Percentiles rank a stretch among this genome's conserved stretches.
Evolutionary conservation across 2,888 invertebrate species (phyloP).

Genomic region (Hoplodrina ambigua): DNA sequence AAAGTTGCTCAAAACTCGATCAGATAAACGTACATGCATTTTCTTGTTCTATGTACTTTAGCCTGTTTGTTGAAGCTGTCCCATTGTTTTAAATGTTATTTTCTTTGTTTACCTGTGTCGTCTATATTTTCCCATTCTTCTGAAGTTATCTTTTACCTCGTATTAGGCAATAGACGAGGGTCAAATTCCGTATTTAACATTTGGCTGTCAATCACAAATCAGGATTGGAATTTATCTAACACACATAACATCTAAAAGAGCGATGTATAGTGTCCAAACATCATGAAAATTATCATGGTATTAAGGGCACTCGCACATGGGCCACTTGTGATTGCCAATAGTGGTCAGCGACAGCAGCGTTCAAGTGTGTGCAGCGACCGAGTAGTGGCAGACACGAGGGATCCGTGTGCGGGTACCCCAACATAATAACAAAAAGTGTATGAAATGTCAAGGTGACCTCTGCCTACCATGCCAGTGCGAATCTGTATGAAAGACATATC

Average conservation of each 20-base stretch:
- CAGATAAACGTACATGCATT: neutral
- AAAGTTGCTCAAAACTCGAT: neutral
- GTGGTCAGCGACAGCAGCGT: neutral
- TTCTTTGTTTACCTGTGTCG: neutral
- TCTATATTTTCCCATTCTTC: too few species aligned
- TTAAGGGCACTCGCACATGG: slow-evolving; percentile 2
- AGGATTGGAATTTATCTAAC: neutral
- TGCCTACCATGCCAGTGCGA: slow-evolving; percentile 33
- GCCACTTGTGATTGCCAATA: neutral
- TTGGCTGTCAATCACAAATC: neutral
- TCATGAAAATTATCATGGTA: neutral
- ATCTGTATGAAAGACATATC: slow-evolving; percentile 14
- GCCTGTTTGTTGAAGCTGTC: neutral
- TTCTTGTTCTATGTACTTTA: neutral
- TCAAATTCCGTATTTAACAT: neutral
- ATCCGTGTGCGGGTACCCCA: neutral
- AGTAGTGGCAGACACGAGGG: neutral
- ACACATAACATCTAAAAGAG: neutral
- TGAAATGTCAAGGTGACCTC: slow-evolving; percentile 11
- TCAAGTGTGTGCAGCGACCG: neutral
- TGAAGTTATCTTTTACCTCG: neutral
- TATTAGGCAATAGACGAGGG: too few species aligned
- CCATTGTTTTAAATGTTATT: too few species aligned
- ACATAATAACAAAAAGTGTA: neutral
- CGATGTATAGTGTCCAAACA: neutral